These are phyloP conservation scores for Apoderus coryli DNA, from an alignment of 2,888 invertebrate species.

Conservation along the genomic window DNA sequence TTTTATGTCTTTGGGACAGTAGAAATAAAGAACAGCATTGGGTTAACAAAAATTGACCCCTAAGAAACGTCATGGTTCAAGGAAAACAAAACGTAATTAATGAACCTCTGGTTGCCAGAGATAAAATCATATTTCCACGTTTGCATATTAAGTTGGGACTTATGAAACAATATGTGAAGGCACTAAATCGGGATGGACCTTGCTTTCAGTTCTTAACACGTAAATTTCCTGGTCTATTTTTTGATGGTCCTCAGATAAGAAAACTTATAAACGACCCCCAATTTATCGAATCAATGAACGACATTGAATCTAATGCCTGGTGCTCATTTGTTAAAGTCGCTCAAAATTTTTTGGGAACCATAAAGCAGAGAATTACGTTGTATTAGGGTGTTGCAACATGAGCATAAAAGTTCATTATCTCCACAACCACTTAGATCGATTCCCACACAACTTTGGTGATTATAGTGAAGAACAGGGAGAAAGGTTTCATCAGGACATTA, in stretches of 20 bases:
- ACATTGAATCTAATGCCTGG: no score
- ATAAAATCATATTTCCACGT: constrained; percentile 1
- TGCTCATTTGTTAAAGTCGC: not conserved
- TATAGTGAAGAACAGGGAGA: constrained; percentile 1
- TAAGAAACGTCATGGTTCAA: not conserved
- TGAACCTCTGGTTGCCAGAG: constrained; percentile 2
- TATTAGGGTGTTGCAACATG: not conserved
- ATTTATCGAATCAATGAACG: no score
- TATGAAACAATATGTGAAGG: constrained; percentile 3
- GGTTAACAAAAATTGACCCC: not conserved
- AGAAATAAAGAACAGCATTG: not conserved
- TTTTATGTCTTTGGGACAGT: constrained; percentile 1
- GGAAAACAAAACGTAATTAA: constrained; percentile 1
- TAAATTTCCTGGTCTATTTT: constrained; percentile 1
- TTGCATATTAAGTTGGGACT: constrained; percentile 3
- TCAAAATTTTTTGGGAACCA: not conserved
- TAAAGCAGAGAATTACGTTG: constrained; percentile 1
- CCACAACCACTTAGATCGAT: not conserved
- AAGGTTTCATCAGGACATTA: constrained; percentile 2
- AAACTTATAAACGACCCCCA: no score
- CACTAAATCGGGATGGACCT: not conserved
- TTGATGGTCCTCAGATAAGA: constrained; percentile 2
- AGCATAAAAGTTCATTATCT: constrained; percentile 1
- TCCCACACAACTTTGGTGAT: not conserved
- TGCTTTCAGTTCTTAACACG: not conserved